Base-by-base conservation (phyloP, 2,888 invertebrate species). In the Thecocarcelia acutangulata region DNA sequence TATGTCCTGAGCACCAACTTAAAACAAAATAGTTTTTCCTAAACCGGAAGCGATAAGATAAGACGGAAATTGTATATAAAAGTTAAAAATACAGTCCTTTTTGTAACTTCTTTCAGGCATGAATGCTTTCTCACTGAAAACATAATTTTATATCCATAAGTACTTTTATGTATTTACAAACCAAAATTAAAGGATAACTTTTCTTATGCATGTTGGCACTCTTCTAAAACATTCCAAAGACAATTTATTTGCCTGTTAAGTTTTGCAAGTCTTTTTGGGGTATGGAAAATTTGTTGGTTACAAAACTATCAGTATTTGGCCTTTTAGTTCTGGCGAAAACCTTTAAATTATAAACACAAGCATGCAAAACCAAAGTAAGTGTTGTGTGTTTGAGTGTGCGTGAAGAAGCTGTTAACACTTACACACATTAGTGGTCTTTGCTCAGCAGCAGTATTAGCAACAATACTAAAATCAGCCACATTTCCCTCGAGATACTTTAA, bases 391-490 rank as follows among this genome's bases (percentile, higher is more conserved):
- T 28, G 11, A 17, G 61, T n/a, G 12, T 68, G 63, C 58, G 44
- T 50, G 4, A 74, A 78, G 64, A 70, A 74, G 74, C 82, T 82
- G 82, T 82, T 82, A 82, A 82, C 78, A 82, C 82, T 82, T 82
- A 66, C 61, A 78, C 75, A 75, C 61, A 70, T 78, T 78, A 70
- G 74, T 78, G 74, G 74, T 70, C 21, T 61, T 50, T 48, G 70
- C 59, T 63, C 46, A 59, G 48, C 48, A 66, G 66, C 72, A 42
- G 52, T 50, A 72, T 42, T 58, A 64, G 19, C 58, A 66, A 52
- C 64, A 64, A 44, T 3, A 24, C 24, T 24, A 24, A 24, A 24
- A n/a, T 2, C 33, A 33, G 33, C 56, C 54, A 40, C 54, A 74
- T 69, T 70, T 61, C 78, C 74, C 78, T 78, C 66, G 74, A 75